Base-by-base conservation (phyloP, 2,113 vertebrate species). In the Poeciliopsis occidentalis region DNA sequence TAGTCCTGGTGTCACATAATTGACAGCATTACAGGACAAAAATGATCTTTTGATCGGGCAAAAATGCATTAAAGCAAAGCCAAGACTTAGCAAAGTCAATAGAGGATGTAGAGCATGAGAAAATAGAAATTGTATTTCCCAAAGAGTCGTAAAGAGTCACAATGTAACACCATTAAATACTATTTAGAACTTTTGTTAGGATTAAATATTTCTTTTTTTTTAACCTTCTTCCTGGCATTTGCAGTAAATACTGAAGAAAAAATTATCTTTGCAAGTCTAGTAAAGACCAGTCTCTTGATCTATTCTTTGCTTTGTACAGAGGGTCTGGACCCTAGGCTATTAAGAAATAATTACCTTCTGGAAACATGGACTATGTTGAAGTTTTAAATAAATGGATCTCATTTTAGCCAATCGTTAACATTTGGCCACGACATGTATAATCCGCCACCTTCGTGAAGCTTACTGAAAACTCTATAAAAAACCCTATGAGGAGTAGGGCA, bases 61-160 rank as follows among this genome's bases (percentile, higher is more conserved):
- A 74, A 69, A 80, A 73, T 68, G 79, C 67, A 67, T 34, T 57
- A 63, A 65, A 74, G 63, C 73, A 19, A 47, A 70, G 74, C 61
- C 6, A n/a, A 27, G 66, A 75, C 80, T 82, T 73, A 85, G 60
- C 57, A 30, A 86, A 83, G 81, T 75, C 75, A 79, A 54, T 63
- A 39, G 41, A 69, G 17, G 32, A 82, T 32, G 73, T 71, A 69
- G 29, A 76, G 71, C 57, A 60, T 17, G 71, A 47, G 72, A 67
- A 75, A 32, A 57, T 15, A 60, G 4, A 6, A 60, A 62, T 71
- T 44, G 79, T 39, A 27, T 27, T 27, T 27, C 27, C 1, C 1
- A 27, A 27, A 27, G 27, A 27, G 27, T 27, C 1, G 27, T 27
- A 44, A 32, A 60, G 64, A 76, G 69, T 11, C 34, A 37, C 34